Conservation (phyloP, 2,888 invertebrate species). For the Dasysyrphus tricinctus region DNA sequence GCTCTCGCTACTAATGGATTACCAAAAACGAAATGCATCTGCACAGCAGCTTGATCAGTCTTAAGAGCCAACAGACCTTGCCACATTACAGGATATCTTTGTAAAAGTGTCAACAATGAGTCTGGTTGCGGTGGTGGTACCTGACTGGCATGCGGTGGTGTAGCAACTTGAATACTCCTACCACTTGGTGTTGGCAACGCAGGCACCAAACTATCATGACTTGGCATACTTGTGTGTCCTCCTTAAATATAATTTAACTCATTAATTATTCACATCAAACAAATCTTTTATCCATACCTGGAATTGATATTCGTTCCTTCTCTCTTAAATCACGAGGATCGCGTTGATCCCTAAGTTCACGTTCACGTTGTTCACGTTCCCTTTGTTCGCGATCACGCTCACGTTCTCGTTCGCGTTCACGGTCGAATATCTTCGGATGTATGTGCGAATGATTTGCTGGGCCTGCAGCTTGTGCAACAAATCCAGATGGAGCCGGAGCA, state of each 20-base stretch:
- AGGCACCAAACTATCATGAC: conserved; percentile 79
- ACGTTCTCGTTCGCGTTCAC: conserved; percentile 79
- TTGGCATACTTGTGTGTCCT: conserved; percentile 77
- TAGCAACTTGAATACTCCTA: conserved; percentile 80
- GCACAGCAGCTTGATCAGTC: conserved; percentile 98
- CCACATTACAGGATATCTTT: conserved; percentile 99
- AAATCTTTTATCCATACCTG: conserved; percentile 69
- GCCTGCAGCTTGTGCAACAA: conserved; percentile 65
- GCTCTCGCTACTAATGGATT: conserved; percentile 94
- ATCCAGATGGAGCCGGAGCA: conserved; percentile 79
- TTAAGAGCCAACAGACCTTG: conserved; percentile 97
- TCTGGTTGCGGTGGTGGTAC: conserved; percentile 93
- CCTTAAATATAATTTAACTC: conserved; percentile 20
- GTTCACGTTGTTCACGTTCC: conserved; percentile 80
- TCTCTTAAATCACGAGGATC: conserved; percentile 78
- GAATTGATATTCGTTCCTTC: conserved; percentile 78
- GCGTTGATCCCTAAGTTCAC: conserved; percentile 78
- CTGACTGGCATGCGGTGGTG: conserved; percentile 90
- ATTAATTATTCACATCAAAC: background rate
- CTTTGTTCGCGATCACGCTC: conserved; percentile 79
- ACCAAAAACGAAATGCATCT: conserved; percentile 99
- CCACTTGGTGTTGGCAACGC: conserved; percentile 78
- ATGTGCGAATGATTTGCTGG: conserved; percentile 77
- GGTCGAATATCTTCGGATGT: conserved; percentile 80
- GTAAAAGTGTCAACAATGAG: conserved; percentile 90